These are phyloP conservation scores for Porites evermanni DNA, from an alignment of 92 coral and sea anemone genomes.

Conservation along the genomic window DNA sequence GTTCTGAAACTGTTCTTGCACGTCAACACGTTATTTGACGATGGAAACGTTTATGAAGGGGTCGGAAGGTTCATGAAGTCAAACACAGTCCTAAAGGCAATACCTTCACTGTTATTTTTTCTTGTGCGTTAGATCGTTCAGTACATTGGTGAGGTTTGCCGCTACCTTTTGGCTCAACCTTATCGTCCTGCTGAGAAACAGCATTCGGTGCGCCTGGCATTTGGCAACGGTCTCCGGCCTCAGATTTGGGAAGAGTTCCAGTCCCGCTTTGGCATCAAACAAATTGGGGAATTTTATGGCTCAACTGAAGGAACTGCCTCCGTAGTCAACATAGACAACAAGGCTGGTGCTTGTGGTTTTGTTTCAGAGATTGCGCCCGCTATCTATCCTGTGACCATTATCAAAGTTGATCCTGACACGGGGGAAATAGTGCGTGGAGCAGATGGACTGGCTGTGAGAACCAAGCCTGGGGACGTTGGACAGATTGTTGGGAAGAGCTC, in stretches of 20 bases:
- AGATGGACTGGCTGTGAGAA: slow-evolving; percentile 82
- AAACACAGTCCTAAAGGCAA: too few species aligned
- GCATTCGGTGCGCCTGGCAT: slow-evolving; percentile 80
- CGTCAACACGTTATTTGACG: too few species aligned
- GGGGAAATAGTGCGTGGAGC: slow-evolving; percentile 82
- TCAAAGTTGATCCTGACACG: slow-evolving; percentile 78
- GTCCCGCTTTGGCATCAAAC: slow-evolving; percentile 85
- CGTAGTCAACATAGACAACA: slow-evolving; percentile 71
- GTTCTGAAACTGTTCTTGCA: too few species aligned
- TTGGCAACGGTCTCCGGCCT: slow-evolving; percentile 94
- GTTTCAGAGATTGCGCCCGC: slow-evolving; percentile 66
- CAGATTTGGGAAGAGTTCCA: slow-evolving; percentile 95
- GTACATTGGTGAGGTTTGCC: slow-evolving; percentile 97
- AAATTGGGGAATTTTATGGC: slow-evolving; percentile 92
- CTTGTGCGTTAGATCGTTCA: slow-evolving; percentile 60
- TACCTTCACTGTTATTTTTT: not conserved
- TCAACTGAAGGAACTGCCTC: slow-evolving; percentile 91
- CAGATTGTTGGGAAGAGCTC: slow-evolving; percentile 77
- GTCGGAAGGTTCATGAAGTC: too few species aligned
- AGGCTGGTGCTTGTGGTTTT: slow-evolving; percentile 88
- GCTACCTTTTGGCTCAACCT: slow-evolving; percentile 94
- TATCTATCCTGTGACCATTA: slow-evolving; percentile 71
- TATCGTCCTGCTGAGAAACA: slow-evolving; percentile 78
- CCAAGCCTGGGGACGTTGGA: slow-evolving; percentile 88
- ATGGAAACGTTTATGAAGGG: too few species aligned